Conservation (phyloP, 2,797 vertebrate genomes). For the Cheirogaleus major region DNA sequence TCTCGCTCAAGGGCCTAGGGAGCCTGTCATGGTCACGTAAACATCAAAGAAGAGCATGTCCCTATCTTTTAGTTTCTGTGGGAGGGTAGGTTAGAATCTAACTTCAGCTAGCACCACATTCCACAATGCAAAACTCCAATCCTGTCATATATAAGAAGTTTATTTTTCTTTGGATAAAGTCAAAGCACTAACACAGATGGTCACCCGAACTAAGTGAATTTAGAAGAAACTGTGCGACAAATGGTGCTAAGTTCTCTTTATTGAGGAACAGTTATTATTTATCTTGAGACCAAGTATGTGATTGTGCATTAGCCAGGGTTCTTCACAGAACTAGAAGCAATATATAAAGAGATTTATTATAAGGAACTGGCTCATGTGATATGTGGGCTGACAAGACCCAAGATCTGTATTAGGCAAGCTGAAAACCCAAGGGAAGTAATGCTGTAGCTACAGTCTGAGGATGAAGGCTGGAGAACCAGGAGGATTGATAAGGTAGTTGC, state of each 20-base stretch:
- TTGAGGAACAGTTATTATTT: neutral
- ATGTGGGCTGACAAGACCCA: neutral
- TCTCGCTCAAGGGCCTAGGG: neutral
- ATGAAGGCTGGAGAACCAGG: neutral
- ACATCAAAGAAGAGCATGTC: neutral
- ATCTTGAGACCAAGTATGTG: neutral
- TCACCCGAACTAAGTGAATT: neutral
- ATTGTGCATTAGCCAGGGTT: neutral
- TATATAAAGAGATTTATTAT: neutral
- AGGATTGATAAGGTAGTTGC: neutral
- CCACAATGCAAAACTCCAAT: neutral
- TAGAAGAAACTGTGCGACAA: neutral
- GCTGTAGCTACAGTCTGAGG: neutral
- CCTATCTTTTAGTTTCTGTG: neutral
- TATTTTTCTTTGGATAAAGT: neutral
- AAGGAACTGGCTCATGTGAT: neutral
- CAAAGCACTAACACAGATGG: neutral
- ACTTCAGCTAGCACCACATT: neutral
- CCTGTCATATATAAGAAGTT: neutral
- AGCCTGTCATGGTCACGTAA: neutral
- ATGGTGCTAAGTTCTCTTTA: neutral
- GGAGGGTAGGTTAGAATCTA: neutral
- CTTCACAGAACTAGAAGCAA: neutral
- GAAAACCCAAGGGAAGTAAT: neutral
- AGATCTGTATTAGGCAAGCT: neutral